Evolutionary conservation across 2,888 invertebrate genomes (phyloP).

Genomic region (Allacma fusca): DNA sequence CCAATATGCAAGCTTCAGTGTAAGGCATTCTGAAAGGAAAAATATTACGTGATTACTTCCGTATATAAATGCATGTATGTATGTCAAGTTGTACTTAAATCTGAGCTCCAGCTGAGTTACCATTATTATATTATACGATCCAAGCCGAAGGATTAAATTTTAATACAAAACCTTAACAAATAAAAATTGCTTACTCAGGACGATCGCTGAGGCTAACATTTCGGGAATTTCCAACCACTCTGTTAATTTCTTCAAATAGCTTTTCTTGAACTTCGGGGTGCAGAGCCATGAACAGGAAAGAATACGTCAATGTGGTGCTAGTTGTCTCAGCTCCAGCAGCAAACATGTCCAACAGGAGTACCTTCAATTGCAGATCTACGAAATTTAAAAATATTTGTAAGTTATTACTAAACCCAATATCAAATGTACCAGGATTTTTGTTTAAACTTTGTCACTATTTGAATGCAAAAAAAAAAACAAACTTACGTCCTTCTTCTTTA

Average conservation of each 20-base stretch:
- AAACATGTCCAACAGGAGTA: background rate
- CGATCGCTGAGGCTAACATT: background rate
- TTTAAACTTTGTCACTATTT: too few relatives aligned
- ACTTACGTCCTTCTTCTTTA: conserved; percentile 44
- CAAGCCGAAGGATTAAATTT: too few relatives aligned
- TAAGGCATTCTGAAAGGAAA: background rate
- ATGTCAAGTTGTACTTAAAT: too few relatives aligned
- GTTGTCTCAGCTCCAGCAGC: background rate
- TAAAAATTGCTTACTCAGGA: background rate
- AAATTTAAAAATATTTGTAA: too few relatives aligned
- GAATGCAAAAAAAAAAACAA: too few relatives aligned
- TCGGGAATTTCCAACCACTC: background rate
- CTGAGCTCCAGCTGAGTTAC: too few relatives aligned
- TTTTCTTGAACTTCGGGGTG: background rate
- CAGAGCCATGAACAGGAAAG: background rate
- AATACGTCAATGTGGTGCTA: background rate
- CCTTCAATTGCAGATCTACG: background rate
- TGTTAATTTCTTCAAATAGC: background rate
- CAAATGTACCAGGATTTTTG: too few relatives aligned
- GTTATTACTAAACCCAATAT: too few relatives aligned
- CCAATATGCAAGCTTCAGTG: background rate
- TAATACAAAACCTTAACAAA: too few relatives aligned
- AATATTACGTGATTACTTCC: too few relatives aligned
- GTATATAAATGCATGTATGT: too few relatives aligned
- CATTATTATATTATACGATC: too few relatives aligned